phyloP scores from a whole-genome alignment of 1,140 invertebrate species.

The Drosophila oshimai region DNA sequence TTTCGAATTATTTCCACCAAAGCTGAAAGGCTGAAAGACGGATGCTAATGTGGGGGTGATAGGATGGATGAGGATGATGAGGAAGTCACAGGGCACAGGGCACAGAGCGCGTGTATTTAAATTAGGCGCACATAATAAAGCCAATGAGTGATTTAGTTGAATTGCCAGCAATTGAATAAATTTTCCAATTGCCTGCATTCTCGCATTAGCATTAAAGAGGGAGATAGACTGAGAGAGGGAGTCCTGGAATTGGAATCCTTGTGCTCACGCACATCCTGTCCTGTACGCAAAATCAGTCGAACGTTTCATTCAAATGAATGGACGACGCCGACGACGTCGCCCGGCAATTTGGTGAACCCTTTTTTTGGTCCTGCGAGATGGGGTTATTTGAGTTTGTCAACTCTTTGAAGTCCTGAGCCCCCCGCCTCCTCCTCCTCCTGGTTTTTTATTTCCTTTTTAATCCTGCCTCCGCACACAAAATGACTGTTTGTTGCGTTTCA shows the following conservation, averaged over 20 bases:
- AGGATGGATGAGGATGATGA: conserved; percentile 5
- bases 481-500: conserved; percentile 77
- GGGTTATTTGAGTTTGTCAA: conserved; percentile 48
- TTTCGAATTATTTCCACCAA: conserved; percentile 77
- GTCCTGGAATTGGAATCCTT: neutral
- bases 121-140: conserved; percentile 75
- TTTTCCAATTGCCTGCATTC: conserved; percentile 78
- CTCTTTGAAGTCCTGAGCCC: conserved; percentile 40
- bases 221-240: neutral
- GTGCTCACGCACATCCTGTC: conserved; percentile 20
- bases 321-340: conserved; percentile 30
- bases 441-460: conserved; percentile 3
- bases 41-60: conserved; percentile 24
- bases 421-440: neutral
- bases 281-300: conserved; percentile 66
- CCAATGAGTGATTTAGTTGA: conserved; percentile 82
- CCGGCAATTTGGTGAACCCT: conserved; percentile 71
- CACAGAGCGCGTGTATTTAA: conserved; percentile 65
- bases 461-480: conserved; percentile 43
- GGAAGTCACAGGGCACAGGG: conserved; percentile 6
- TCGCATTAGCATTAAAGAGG: conserved; percentile 65
- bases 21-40: conserved; percentile 8
- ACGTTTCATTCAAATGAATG: conserved; percentile 66
- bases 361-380: conserved; percentile 40
- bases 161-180: conserved; percentile 82